Percentiles rank a stretch among this genome's conserved stretches.
Evolutionary conservation across 2,113 vertebrate genomes (phyloP).

Genomic region (Circaetus gallicus): DNA sequence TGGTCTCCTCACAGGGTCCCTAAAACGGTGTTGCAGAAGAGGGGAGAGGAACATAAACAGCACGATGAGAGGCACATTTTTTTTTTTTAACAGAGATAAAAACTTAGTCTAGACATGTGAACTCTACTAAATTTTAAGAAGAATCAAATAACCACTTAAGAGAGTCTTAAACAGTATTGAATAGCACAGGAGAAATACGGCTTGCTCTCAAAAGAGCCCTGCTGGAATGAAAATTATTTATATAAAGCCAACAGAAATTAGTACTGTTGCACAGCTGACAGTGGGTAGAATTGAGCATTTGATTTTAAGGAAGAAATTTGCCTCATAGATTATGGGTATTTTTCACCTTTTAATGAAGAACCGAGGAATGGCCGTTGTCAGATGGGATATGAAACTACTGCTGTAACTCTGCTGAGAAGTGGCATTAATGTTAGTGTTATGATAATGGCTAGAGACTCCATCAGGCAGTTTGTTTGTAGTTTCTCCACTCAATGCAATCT

Average conservation of each 20-base stretch:
- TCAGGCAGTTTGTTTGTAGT: neutral
- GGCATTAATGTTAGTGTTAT: neutral
- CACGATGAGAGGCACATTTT: accelerated
- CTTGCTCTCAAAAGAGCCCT: neutral
- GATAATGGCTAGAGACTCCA: neutral
- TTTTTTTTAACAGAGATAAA: neutral
- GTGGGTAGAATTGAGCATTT: neutral
- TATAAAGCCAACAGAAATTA: neutral
- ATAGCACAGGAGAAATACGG: neutral
- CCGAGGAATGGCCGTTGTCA: neutral
- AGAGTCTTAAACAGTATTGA: neutral
- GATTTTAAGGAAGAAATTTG: neutral
- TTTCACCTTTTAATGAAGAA: neutral
- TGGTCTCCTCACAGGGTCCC: neutral
- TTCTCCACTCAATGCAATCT: neutral
- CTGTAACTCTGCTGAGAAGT: neutral
- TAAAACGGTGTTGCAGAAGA: neutral
- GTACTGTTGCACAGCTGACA: neutral
- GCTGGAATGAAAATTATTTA: neutral
- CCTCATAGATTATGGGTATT: neutral
- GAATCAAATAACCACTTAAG: neutral
- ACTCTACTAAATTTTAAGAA: neutral
- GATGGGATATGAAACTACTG: neutral
- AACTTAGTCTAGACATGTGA: neutral
- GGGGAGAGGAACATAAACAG: neutral